Evolutionary conservation across 1,140 invertebrate species (phyloP).

Genomic region (Drosophila paulistorum): DNA sequence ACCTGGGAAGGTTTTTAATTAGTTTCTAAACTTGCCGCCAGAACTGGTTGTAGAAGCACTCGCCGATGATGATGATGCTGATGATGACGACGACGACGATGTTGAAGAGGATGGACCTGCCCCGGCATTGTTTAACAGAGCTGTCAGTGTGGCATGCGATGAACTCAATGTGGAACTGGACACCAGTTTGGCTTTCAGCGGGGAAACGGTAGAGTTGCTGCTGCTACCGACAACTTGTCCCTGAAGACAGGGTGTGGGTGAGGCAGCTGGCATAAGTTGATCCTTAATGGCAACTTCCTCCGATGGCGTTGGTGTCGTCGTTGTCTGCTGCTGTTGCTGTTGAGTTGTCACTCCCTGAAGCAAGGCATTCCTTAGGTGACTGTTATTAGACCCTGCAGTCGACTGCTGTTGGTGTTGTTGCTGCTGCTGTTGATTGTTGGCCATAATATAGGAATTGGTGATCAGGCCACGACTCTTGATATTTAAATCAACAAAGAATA

Average conservation of each 20-base stretch:
- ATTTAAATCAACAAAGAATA: conserved; percentile 79
- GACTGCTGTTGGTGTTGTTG: conserved; percentile 1
- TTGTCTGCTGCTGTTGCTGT: conserved; percentile 30
- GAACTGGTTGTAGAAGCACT: conserved; percentile 15
- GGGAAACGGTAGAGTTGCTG: conserved; percentile 44
- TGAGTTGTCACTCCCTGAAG: conserved; percentile 43
- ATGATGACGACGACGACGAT: conserved; percentile 13
- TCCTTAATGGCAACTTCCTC: conserved; percentile 44
- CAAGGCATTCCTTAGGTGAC: conserved; percentile 64
- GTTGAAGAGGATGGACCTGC: conserved; percentile 1
- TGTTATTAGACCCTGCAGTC: conserved; percentile 36
- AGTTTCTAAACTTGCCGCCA: conserved; percentile 60
- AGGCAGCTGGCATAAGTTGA: conserved; percentile 21
- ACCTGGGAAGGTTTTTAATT: conserved; percentile 1
- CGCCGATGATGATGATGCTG: conserved; percentile 13
- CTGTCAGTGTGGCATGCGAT: conserved; percentile 79
- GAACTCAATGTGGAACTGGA: conserved; percentile 71
- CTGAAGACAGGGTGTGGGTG: conserved; percentile 58
- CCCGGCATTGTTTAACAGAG: conserved; percentile 69
- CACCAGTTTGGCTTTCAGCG: conserved; percentile 44
- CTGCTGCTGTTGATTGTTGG: conserved; percentile 40
- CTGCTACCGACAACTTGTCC: conserved; percentile 61
- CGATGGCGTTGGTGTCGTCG: conserved; percentile 10
- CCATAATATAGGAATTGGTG: conserved; percentile 72
- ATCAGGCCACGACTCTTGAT: conserved; percentile 81